Base-by-base conservation (phyloP, 1,140 invertebrate genomes). In the Drepana arcuata region DNA sequence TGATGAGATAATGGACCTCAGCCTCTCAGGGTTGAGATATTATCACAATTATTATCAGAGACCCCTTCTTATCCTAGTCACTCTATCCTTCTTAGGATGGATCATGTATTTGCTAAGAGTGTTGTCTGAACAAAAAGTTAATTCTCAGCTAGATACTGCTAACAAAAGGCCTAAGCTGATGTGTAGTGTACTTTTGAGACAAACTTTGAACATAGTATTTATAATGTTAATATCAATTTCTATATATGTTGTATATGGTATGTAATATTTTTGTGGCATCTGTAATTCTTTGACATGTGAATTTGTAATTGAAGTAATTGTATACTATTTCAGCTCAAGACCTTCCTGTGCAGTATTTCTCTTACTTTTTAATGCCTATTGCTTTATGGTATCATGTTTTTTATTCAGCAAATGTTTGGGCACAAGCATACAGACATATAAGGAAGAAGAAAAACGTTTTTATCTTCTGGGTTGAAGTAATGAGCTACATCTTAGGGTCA, bases 1-100 rank as follows among this genome's bases (percentile, higher is more conserved):
- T 50, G 55, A 86, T 48, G 67, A 85, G 37, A 64, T 90, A n/a
- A 88, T 91, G 36, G 37, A 84, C 14, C 53, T 86, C n/a, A 84
- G 86, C 37, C 56, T 92, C 11, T 56, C 84, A 42, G 92, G 91
- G 15, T 74, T 93, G 4, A 81, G 85, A 7, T 94, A 93, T 63
- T 94, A 93, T 59, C 91, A 94, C 40, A 89, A 88, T 38, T 94
- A 94, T 72, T 92, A 93, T 61, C 86, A 91, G 50, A 69, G 75
- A 21, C 83, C 87, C 18, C 69, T 94, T 1, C 77, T 91, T 41
- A 58, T 84, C 35, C 82, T 85, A 36, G 83, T 88, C 2, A 86
- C 88, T 1, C 54, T 87, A 13, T 86, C 90, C 1, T 91, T 90
- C 64, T 23, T 92, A 14, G 89, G 89, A 1, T 94, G 92, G 91